phyloP scores from a whole-genome alignment of 2,888 invertebrate species.

The Priocnemis perturbator region DNA sequence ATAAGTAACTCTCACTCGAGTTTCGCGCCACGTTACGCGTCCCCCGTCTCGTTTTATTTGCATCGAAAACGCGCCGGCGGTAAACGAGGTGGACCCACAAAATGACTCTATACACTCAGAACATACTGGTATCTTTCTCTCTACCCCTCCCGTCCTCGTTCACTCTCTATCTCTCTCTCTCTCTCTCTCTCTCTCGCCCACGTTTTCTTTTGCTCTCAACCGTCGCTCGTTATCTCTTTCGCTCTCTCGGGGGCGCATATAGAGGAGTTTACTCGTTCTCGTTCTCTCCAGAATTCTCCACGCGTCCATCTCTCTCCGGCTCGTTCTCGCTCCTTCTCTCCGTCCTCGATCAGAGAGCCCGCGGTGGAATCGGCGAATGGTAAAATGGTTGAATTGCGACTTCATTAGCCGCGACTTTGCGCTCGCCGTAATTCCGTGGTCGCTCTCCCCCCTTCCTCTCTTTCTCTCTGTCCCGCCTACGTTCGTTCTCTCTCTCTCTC shows the following conservation, averaged over 20 bases:
- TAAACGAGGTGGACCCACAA: constrained; percentile 15
- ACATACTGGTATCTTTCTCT: constrained; percentile 2
- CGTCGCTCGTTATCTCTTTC: not conserved
- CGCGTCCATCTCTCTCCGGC: not conserved
- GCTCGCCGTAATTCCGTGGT: constrained; percentile 61
- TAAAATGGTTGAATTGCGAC: constrained; percentile 63
- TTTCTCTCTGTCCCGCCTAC: constrained; percentile 21
- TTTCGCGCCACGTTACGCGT: constrained; percentile 8
- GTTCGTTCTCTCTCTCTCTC: no score
- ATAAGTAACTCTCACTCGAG: constrained; percentile 13
- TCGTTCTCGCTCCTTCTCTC: not conserved
- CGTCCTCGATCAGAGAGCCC: constrained; percentile 29
- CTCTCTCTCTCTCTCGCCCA: not conserved
- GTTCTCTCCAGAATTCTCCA: constrained; percentile 1
- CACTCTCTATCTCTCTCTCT: not conserved
- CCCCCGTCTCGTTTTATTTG: constrained; percentile 18
- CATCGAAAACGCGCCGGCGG: constrained; percentile 23
- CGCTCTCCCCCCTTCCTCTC: constrained; percentile 30
- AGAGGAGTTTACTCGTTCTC: not conserved
- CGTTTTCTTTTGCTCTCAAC: not conserved
- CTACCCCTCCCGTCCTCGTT: not conserved
- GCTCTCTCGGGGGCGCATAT: not conserved
- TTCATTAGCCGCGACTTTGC: constrained; percentile 66
- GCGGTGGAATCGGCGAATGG: constrained; percentile 53
- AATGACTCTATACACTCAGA: constrained; percentile 23